phyloP scores from a whole-genome alignment of 2,888 invertebrate species.

The Cryptophagus acutangulus region DNA sequence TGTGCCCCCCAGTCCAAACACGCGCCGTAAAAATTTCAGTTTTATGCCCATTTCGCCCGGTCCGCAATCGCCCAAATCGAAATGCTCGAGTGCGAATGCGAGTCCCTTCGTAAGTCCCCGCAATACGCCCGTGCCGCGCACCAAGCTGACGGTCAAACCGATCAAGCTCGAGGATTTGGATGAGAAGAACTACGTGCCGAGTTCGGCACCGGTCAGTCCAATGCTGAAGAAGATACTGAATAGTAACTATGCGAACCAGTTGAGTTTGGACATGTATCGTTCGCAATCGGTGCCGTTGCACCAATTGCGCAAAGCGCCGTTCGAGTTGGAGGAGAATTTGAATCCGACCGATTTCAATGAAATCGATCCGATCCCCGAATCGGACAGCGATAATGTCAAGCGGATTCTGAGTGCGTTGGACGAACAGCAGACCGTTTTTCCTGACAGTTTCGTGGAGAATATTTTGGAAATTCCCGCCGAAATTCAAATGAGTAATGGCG shows the following conservation, averaged over 20 bases:
- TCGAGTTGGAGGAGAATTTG: neutral
- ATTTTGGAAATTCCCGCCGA: slow-evolving; percentile 27
- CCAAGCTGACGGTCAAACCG: slow-evolving; percentile 46
- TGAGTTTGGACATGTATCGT: slow-evolving; percentile 43
- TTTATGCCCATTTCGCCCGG: slow-evolving; percentile 83
- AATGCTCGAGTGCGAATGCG: slow-evolving; percentile 63
- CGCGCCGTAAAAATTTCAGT: slow-evolving; percentile 73
- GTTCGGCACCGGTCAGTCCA: slow-evolving; percentile 69
- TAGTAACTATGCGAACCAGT: slow-evolving; percentile 33
- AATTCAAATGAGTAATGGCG: neutral
- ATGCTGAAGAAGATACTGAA: slow-evolving; percentile 51
- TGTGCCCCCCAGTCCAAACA: slow-evolving; percentile 71
- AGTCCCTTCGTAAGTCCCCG: slow-evolving; percentile 81
- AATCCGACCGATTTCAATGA: slow-evolving; percentile 58
- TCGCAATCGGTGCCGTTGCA: slow-evolving; percentile 72
- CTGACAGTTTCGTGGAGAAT: slow-evolving; percentile 36
- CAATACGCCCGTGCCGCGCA: slow-evolving; percentile 62
- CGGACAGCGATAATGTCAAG: slow-evolving; percentile 60
- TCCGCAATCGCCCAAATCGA: slow-evolving; percentile 62
- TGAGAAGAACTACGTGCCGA: slow-evolving; percentile 51
- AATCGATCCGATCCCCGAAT: slow-evolving; percentile 58
- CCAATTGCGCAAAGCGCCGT: slow-evolving; percentile 13
- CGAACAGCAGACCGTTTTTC: slow-evolving; percentile 38
- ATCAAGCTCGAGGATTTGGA: slow-evolving; percentile 39
- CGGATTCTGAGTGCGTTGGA: slow-evolving; percentile 63